Evolutionary conservation across 2,113 vertebrate genomes (phyloP).

Genomic region (Aspiorhynchus laticeps): DNA sequence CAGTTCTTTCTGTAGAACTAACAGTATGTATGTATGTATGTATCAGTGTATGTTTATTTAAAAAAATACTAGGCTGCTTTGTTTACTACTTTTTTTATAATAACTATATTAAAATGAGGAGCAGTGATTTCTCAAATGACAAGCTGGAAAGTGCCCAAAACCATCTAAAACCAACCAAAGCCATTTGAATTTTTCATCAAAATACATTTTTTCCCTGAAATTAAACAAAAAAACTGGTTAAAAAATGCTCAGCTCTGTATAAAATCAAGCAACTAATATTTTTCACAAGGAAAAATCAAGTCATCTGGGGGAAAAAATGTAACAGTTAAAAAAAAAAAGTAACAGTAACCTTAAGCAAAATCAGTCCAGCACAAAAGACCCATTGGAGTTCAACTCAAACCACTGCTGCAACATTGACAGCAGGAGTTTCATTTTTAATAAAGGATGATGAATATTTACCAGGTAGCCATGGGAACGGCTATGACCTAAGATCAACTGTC

Average conservation of each 20-base stretch:
- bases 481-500: background rate
- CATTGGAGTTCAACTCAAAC: constrained; percentile 60
- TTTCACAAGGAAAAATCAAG: background rate
- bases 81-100: background rate
- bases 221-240: background rate
- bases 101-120: background rate
- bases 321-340: background rate
- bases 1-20: no score
- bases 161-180: background rate
- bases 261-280: background rate
- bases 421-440: constrained; percentile 58
- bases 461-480: background rate
- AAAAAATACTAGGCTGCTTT: background rate
- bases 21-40: background rate
- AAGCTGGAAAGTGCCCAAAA: background rate
- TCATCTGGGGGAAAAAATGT: background rate
- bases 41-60: background rate
- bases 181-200: background rate
- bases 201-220: background rate
- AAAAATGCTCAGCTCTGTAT: background rate
- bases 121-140: background rate
- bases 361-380: constrained; percentile 60
- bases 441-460: constrained; percentile 41
- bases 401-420: constrained; percentile 58
- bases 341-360: background rate